phyloP scores from a whole-genome alignment of 2,888 invertebrate genomes.

The Orthonevra nobilis region DNA sequence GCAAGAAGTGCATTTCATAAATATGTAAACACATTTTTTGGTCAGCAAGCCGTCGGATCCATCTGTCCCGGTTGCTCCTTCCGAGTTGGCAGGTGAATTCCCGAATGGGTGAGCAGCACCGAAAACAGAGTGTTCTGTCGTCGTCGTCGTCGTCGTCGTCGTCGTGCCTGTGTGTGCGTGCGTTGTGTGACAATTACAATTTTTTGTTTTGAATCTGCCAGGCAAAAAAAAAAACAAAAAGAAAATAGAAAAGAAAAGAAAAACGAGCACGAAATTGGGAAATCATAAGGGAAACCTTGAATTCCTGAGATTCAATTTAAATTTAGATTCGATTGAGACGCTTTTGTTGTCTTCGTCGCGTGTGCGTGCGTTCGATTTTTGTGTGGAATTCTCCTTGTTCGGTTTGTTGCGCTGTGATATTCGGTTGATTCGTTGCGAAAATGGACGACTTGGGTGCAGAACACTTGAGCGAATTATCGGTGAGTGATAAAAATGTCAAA shows the following conservation, averaged over 20 bases:
- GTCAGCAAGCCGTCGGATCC: conserved; percentile 11
- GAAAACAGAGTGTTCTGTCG: not conserved
- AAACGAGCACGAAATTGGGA: conserved; percentile 55
- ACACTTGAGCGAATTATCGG: conserved; percentile 69
- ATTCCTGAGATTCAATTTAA: conserved; percentile 62
- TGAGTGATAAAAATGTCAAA: conserved; percentile 62
- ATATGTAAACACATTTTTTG: conserved; percentile 62
- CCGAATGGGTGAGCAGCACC: conserved; percentile 31
- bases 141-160: no score
- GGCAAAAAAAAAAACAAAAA: conserved; percentile 9
- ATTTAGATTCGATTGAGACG: conserved; percentile 55
- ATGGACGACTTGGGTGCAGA: conserved; percentile 72
- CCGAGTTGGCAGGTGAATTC: conserved; percentile 24
- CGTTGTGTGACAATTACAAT: conserved; percentile 43
- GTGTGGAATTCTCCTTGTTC: conserved; percentile 56
- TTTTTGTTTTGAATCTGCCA: conserved; percentile 55
- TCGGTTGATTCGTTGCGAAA: conserved; percentile 25
- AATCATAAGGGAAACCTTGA: conserved; percentile 65
- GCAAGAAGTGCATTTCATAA: conserved; percentile 27
- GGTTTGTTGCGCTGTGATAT: conserved; percentile 25
- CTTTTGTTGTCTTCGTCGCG: conserved; percentile 26
- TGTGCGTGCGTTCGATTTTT: conserved; percentile 18
- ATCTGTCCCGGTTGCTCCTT: conserved; percentile 35
- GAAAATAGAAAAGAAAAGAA: conserved; percentile 29
- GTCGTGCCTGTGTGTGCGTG: conserved; percentile 11